A percentile compares a stretch with the other conserved stretches of the same genome.
Conservation (phyloP, 2,797 vertebrate species). For the Limosa lapponica region DNA sequence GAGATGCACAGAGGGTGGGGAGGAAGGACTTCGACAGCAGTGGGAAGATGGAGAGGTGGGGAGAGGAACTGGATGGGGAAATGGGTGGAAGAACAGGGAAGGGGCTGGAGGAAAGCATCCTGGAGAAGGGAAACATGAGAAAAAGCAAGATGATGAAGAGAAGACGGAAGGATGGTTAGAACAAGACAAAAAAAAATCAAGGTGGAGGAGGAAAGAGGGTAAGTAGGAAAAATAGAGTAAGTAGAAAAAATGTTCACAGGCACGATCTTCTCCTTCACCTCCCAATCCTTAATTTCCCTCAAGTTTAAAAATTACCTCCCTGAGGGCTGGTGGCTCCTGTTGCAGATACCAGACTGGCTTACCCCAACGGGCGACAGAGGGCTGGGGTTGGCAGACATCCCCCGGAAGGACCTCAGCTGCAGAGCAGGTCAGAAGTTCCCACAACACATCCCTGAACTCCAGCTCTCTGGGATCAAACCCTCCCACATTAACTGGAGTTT, state of each 20-base stretch:
- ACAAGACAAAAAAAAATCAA: neutral
- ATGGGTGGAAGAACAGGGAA: neutral
- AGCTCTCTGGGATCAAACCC: neutral
- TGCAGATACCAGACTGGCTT: neutral
- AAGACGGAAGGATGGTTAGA: neutral
- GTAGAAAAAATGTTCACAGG: neutral
- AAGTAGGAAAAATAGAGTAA: neutral
- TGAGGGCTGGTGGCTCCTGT: neutral
- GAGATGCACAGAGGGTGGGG: neutral
- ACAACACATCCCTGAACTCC: fast-evolving
- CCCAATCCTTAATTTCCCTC: neutral
- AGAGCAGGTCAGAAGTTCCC: neutral
- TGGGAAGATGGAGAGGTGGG: neutral
- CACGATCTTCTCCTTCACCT: neutral
- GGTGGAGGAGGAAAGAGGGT: neutral
- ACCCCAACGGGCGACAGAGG: fast-evolving
- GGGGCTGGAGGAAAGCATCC: neutral
- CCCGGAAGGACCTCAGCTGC: neutral
- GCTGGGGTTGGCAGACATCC: fast-evolving
- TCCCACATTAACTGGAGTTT: neutral
- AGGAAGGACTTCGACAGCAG: neutral
- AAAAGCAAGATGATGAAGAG: neutral
- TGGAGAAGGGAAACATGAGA: neutral
- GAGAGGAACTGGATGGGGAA: conserved; percentile 21
- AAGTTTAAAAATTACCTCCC: neutral